Percentiles rank a stretch among this genome's conserved stretches.
phyloP scores from a whole-genome alignment of 2,797 vertebrate species.

The Notamacropus eugenii region DNA sequence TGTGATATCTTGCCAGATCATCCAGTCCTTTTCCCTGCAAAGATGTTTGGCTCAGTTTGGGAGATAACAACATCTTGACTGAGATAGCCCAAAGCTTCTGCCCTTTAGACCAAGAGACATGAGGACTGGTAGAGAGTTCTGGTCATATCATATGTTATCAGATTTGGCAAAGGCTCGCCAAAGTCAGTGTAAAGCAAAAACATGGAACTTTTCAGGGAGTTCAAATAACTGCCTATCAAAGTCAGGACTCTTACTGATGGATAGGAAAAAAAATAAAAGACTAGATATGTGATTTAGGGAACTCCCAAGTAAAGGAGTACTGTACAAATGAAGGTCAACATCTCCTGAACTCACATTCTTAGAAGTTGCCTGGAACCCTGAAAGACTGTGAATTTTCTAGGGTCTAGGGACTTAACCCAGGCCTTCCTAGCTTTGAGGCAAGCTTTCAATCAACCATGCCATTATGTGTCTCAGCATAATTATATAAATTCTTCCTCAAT shows the following conservation, averaged over 20 bases:
- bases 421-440: not conserved
- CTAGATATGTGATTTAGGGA: not conserved
- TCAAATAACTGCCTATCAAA: not conserved
- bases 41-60: not conserved
- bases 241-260: not conserved
- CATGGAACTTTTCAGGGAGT: slow-evolving; percentile 8
- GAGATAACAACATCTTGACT: slow-evolving; percentile 4
- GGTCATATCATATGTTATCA: not conserved
- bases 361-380: not conserved
- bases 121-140: not conserved
- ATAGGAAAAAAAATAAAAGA: not conserved
- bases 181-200: slow-evolving; percentile 1
- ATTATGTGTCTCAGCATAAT: not conserved
- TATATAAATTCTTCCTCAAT: not conserved
- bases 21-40: not conserved
- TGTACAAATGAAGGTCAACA: not conserved
- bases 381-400: not conserved
- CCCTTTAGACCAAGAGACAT: not conserved
- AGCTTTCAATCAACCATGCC: not conserved
- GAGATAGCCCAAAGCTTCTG: not conserved
- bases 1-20: not conserved
- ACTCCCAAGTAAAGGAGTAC: not conserved
- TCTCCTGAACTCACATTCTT: not conserved
- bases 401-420: not conserved
- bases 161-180: slow-evolving; percentile 4